A percentile compares a stretch with the other conserved stretches of the same genome.
These are phyloP conservation scores for Perccottus glenii DNA, from an alignment of 2,113 vertebrate species.

Conservation along the genomic window DNA sequence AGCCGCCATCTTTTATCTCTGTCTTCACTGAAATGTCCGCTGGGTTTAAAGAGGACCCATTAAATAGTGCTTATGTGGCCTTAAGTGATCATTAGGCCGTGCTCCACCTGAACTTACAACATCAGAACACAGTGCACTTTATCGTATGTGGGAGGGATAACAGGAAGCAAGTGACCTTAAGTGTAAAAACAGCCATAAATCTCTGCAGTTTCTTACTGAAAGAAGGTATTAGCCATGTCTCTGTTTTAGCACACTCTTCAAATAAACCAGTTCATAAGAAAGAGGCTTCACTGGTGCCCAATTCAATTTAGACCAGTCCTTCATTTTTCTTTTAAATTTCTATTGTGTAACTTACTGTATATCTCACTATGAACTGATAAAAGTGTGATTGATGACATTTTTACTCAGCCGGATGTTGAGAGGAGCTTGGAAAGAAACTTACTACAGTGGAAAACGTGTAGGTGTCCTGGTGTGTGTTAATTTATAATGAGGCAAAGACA, in stretches of 20 bases:
- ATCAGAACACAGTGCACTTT: not conserved
- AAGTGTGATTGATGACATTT: too few relatives aligned
- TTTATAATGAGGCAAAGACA: conserved; percentile 1
- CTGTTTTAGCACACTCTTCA: conserved; percentile 6
- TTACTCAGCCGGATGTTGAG: too few relatives aligned
- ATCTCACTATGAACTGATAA: too few relatives aligned
- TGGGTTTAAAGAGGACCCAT: not conserved
- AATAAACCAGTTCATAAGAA: not conserved
- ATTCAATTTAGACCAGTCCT: not conserved
- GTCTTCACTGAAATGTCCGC: too few relatives aligned
- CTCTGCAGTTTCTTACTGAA: not conserved
- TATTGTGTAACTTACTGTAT: too few relatives aligned
- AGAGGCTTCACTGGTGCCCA: not conserved
- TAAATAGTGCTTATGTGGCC: not conserved
- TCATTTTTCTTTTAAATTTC: too few relatives aligned
- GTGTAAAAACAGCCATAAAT: conserved; percentile 18
- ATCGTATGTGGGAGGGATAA: not conserved
- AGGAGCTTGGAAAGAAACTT: not conserved
- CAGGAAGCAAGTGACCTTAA: not conserved
- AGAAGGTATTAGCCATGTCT: not conserved
- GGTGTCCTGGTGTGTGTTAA: not conserved
- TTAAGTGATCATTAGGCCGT: conserved; percentile 7
- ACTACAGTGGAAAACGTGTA: too few relatives aligned
- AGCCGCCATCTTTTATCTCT: not conserved
- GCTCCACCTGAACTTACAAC: not conserved